Conservation (phyloP, 2,797 vertebrate species). For the Poecile montanus region DNA sequence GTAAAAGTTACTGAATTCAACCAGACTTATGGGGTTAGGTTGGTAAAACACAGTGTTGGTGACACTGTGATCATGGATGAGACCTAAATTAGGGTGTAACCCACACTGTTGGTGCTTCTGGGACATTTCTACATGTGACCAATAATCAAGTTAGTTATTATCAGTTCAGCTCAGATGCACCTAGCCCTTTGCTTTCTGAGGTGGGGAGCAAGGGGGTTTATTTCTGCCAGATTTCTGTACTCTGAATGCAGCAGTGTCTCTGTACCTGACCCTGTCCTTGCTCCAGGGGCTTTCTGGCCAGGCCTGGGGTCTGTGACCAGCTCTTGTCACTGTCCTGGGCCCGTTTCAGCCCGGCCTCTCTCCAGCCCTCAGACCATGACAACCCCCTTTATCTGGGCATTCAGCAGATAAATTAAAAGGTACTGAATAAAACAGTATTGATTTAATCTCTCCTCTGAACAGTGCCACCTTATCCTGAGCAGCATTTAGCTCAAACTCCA, state of each 20-base stretch:
- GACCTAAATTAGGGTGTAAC: neutral
- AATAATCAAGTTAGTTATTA: neutral
- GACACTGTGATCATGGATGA: neutral
- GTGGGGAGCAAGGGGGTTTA: neutral
- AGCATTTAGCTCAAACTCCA: neutral
- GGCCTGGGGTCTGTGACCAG: neutral
- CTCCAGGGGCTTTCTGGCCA: too few relatives aligned
- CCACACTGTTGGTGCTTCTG: neutral
- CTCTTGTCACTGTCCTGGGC: neutral
- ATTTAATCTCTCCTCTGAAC: neutral
- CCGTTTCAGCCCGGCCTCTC: neutral
- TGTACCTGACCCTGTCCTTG: neutral
- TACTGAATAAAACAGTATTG: neutral
- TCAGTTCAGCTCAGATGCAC: neutral
- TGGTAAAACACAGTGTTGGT: neutral
- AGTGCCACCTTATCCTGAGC: neutral
- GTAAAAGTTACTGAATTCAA: neutral
- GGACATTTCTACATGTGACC: neutral
- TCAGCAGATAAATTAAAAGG: neutral
- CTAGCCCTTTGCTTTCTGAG: neutral
- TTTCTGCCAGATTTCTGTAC: neutral
- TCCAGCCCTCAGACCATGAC: neutral
- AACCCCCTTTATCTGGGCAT: neutral
- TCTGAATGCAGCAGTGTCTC: neutral
- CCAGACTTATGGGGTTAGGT: neutral